phyloP scores from a whole-genome alignment of 1,140 invertebrate genomes.

The Lordiphosa stackelbergi region DNA sequence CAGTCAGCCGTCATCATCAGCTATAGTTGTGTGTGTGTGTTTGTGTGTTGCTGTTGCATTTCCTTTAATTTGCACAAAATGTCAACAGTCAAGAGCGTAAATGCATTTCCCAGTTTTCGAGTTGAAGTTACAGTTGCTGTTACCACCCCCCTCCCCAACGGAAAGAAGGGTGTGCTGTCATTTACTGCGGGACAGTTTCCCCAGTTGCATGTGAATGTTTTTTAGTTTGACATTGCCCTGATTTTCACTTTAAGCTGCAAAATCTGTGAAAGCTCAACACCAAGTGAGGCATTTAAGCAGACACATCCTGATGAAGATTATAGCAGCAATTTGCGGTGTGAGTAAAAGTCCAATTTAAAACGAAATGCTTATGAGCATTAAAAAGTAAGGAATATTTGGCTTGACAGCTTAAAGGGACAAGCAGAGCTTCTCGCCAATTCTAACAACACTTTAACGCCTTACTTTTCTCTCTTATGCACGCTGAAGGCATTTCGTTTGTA shows the following conservation, averaged over 20 bases:
- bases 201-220: background rate
- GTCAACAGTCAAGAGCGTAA: constrained; percentile 62
- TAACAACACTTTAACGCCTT: too few relatives aligned
- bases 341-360: background rate
- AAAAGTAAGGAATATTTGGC: too few relatives aligned
- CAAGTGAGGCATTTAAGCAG: background rate
- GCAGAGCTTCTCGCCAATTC: too few relatives aligned
- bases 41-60: constrained; percentile 30
- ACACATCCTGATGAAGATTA: background rate
- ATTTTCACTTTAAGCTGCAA: constrained; percentile 4
- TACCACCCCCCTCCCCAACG: background rate
- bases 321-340: background rate
- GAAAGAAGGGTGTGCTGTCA: constrained; percentile 9
- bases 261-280: background rate
- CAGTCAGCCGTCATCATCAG: constrained; percentile 37
- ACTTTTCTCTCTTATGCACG: too few relatives aligned
- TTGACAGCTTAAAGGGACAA: too few relatives aligned
- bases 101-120: constrained; percentile 44
- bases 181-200: constrained; percentile 34
- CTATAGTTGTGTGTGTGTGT: constrained; percentile 15
- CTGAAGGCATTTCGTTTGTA: too few relatives aligned
- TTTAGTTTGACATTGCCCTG: constrained; percentile 10
- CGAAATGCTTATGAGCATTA: too few relatives aligned
- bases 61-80: constrained; percentile 57
- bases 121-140: constrained; percentile 7